Percentiles rank a stretch among this genome's conserved stretches.
These are phyloP conservation scores for Ruditapes philippinarum DNA, from an alignment of 1,140 invertebrate genomes.

Conservation along the genomic window DNA sequence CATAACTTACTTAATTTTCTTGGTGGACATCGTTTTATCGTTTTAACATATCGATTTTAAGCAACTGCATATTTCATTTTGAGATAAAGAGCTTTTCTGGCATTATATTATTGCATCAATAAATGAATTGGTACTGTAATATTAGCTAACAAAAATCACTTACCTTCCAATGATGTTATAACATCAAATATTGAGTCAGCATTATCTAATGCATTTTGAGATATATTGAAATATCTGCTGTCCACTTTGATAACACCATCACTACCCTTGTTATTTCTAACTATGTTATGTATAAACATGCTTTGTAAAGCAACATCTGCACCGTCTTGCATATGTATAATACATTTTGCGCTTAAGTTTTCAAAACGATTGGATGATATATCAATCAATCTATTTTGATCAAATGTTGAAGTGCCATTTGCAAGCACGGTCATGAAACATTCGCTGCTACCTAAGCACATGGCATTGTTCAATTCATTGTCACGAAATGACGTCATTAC, in stretches of 20 bases:
- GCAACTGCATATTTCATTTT: too few species aligned
- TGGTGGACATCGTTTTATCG: too few species aligned
- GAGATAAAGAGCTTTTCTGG: too few species aligned
- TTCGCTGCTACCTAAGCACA: background rate
- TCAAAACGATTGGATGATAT: conserved; percentile 36
- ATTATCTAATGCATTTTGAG: conserved; percentile 35
- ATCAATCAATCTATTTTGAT: background rate
- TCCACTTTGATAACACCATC: conserved; percentile 1
- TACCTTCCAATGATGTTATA: background rate
- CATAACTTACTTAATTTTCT: too few species aligned
- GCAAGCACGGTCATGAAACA: background rate
- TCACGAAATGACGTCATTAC: background rate
- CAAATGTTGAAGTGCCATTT: background rate
- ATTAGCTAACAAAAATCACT: too few species aligned
- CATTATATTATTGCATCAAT: too few species aligned
- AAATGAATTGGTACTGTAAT: too few species aligned
- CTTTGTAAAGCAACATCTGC: background rate
- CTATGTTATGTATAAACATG: background rate
- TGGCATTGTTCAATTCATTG: background rate
- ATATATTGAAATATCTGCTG: background rate
- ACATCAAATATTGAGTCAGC: conserved; percentile 29
- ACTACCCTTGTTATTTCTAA: background rate
- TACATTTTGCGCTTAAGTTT: conserved; percentile 9
- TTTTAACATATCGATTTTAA: too few species aligned
- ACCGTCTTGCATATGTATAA: background rate